phyloP scores from a whole-genome alignment of 35 echinoderm and acorn worm species.

The Heliocidaris erythrogramma region DNA sequence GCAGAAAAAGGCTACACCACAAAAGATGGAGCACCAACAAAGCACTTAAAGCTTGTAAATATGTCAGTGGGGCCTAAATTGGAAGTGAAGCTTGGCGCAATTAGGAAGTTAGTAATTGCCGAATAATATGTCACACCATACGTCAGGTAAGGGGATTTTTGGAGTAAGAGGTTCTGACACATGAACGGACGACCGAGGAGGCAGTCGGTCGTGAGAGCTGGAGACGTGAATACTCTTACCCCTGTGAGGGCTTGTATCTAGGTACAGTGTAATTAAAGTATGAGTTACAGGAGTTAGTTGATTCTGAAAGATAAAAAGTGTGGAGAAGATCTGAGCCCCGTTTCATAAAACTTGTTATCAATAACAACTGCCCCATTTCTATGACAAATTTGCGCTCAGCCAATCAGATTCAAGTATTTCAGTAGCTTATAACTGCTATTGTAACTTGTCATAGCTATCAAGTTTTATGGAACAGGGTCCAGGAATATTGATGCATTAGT shows the following conservation, averaged over 20 bases:
- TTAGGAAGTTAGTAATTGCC: slow-evolving; percentile 36
- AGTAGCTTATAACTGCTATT: too few species aligned
- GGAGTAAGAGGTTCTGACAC: slow-evolving; percentile 10
- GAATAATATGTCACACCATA: slow-evolving; percentile 38
- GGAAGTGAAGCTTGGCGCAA: slow-evolving; percentile 25
- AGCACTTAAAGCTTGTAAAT: slow-evolving; percentile 44
- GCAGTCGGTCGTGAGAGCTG: not conserved
- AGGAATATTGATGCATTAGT: not conserved
- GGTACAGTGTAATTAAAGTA: not conserved
- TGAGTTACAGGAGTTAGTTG: not conserved
- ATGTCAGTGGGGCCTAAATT: slow-evolving; percentile 23
- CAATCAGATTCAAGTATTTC: too few species aligned
- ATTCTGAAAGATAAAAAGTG: not conserved
- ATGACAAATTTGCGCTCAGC: too few species aligned
- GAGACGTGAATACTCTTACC: slow-evolving; percentile 14
- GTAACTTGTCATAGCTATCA: too few species aligned
- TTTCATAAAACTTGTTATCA: too few species aligned
- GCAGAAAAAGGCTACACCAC: not conserved
- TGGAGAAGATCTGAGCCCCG: too few species aligned
- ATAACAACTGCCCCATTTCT: too few species aligned
- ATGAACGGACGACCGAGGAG: not conserved
- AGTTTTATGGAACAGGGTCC: too few species aligned
- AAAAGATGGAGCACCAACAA: not conserved
- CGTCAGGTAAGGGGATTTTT: not conserved
- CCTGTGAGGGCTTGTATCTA: not conserved